Percentiles rank a stretch among this genome's conserved stretches.
These are phyloP conservation scores for Lithophane leautieri DNA, from an alignment of 2,888 invertebrate genomes.

Conservation along the genomic window DNA sequence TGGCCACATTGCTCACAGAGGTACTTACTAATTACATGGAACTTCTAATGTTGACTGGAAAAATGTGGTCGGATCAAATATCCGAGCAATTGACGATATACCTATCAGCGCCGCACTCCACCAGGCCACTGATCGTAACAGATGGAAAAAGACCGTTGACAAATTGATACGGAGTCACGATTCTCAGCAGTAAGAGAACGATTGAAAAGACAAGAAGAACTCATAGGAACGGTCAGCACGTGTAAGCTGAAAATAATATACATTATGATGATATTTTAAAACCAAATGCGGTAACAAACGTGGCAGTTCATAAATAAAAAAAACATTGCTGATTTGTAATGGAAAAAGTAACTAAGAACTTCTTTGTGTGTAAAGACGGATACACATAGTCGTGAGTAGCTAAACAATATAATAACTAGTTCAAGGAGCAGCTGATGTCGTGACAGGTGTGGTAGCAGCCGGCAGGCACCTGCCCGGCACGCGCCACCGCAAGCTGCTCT, in stretches of 20 bases:
- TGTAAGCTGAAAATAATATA: background rate
- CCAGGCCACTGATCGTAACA: no score
- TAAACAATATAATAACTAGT: slow-evolving; percentile 78
- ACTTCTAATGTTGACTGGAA: no score
- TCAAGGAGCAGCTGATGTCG: slow-evolving; percentile 85
- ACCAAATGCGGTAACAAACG: slow-evolving; percentile 21
- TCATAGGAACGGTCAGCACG: slow-evolving; percentile 8
- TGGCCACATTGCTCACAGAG: no score
- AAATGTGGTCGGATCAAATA: no score
- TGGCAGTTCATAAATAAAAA: slow-evolving; percentile 21
- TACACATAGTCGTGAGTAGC: slow-evolving; percentile 63
- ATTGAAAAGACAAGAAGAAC: background rate
- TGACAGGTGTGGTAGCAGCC: slow-evolving; percentile 89
- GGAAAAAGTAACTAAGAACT: slow-evolving; percentile 27
- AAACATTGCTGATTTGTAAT: slow-evolving; percentile 14
- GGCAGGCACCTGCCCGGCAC: slow-evolving; percentile 87
- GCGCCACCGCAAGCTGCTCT: slow-evolving; percentile 88
- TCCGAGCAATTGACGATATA: no score
- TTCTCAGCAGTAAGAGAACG: no score
- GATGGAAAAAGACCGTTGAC: no score
- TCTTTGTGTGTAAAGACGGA: slow-evolving; percentile 43
- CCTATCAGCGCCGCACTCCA: no score
- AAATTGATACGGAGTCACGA: no score
- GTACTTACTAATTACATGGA: no score
- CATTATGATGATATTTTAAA: slow-evolving; percentile 16